Evolutionary conservation across 2,888 invertebrate species (phyloP).

Genomic region (Aphidoletes aphidimyza): DNA sequence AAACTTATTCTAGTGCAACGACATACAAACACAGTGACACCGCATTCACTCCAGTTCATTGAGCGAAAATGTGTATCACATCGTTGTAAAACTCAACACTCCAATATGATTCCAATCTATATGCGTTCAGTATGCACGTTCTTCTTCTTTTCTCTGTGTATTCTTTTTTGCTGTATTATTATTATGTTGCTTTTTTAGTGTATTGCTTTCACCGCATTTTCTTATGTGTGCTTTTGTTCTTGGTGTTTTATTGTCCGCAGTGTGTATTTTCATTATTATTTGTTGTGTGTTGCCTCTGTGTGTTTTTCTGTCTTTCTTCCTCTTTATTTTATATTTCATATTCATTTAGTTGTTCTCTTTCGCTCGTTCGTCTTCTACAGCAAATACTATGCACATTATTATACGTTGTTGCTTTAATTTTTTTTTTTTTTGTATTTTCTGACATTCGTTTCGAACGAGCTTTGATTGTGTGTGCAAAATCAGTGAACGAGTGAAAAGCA

Average conservation of each 20-base stretch:
- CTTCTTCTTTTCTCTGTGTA: not conserved
- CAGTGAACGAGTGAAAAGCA: no score
- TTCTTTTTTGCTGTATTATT: not conserved
- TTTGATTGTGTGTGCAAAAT: conserved; percentile 5
- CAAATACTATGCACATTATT: no score
- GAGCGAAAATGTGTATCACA: conserved; percentile 30
- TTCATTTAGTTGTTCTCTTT: conserved; percentile 5
- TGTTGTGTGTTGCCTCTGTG: no score
- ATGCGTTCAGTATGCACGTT: not conserved
- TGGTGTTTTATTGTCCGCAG: conserved; percentile 31
- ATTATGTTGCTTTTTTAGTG: not conserved
- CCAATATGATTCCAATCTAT: not conserved
- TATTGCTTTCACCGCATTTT: conserved; percentile 43
- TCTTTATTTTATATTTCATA: conserved; percentile 17
- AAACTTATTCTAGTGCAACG: conserved; percentile 43
- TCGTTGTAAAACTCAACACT: not conserved
- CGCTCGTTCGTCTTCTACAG: no score
- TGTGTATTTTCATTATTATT: conserved; percentile 10
- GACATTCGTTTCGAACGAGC: not conserved
- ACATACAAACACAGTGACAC: conserved; percentile 33
- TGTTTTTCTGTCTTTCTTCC: no score
- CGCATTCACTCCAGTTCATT: conserved; percentile 8
- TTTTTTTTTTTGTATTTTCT: no score
- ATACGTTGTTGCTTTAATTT: no score
- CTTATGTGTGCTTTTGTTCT: conserved; percentile 40